Base-by-base conservation (phyloP, 2,113 vertebrate genomes). In the Anser brachyrhynchus region DNA sequence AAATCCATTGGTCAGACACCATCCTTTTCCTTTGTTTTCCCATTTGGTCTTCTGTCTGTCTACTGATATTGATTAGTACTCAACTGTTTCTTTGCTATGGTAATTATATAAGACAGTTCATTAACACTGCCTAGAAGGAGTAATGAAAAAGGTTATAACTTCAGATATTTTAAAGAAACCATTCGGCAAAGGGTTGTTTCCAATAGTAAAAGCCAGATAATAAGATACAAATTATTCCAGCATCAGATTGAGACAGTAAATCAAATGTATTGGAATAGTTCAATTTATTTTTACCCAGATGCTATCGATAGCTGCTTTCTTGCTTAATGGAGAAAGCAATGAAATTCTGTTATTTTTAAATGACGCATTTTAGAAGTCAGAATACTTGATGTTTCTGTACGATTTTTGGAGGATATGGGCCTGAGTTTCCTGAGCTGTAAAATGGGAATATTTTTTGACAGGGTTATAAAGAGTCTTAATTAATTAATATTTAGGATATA, bases 61-160 rank as follows among this genome's bases (percentile, higher is more conserved):
- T 84, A 35, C 44, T 91, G 62, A 55, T 86, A 90, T 44, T 86
- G 90, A 77, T 82, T 95, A 93, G 55, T 74, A 86, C 37, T 87
- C 77, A 86, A 17, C 65, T 93, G 51, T 62, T 77, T 71, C 41
- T 86, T 95, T 92, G 85, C 29, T 71, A 43, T 13, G n/a, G 37
- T 90, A 95, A 77, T 83, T 90, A 37, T 59, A 66, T 76, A 80
- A 73, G 70, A 66, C 17, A 89, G n/a, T 59, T 85, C 55, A 65
- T 92, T 86, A 88, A 18, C 35, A 89, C 28, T 89, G 33, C 41
- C 77, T 84, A 87, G 79, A 84, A 90, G 35, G 21, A 92, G 19
- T 86, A 77, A 87, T 66, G 43, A 26, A 81, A 89, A 92, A 73
- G 67, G 11, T 66, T 87, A 31, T 43, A 91, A 52, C 31, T 67